Evolutionary conservation across 2,113 vertebrate genomes (phyloP), one percentile per base, ranked within the genome.

Genomic region (Sinocyclocheilus grahami): DNA sequence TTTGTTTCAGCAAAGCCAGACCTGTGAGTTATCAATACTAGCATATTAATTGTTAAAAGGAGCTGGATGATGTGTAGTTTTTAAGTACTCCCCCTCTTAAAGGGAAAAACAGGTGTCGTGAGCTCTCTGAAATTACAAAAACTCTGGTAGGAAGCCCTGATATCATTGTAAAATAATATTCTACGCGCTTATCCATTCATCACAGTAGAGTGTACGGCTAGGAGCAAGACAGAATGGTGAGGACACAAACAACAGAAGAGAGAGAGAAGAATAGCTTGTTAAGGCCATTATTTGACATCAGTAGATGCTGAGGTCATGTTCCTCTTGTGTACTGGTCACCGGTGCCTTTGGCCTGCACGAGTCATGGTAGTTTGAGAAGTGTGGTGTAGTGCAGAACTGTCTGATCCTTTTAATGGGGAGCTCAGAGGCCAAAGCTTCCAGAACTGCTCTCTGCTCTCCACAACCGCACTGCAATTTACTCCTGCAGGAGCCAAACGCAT

Each of bases 271-370:
- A 65, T 42, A 20, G 48, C 14, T 87, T 83, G 86, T 27, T 62
- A 11, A 82, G 51, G 60, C 24, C 48, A 62, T 80, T 86, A 67
- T 82, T 76, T 75, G 65, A 77, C 80, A 86, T 87, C 24, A 71
- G 60, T 62, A 87, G 86, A 77, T 27, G 58, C 60, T 87, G 84
- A 89, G 81, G 84, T 89, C 86, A 87, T 82, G 76, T 80, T 79
- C 65, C 46, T 60, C 46, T 89, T 85, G 46, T 87, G 85, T 86
- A 80, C 58, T 86, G 88, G 84, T 84, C 75, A 86, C 65, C 13
- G 58, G 75, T 67, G 84, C 55, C 37, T 76, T 69, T 51, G 86
- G 79, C 53, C 58, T 37, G 46, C 67, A 80, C 9, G 30, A 53
- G 67, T 37, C 14, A 39, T 14, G 30, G 30, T 37, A 22, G 53